Conservation (phyloP, 2,113 vertebrate genomes). For the Gambusia holbrooki region DNA sequence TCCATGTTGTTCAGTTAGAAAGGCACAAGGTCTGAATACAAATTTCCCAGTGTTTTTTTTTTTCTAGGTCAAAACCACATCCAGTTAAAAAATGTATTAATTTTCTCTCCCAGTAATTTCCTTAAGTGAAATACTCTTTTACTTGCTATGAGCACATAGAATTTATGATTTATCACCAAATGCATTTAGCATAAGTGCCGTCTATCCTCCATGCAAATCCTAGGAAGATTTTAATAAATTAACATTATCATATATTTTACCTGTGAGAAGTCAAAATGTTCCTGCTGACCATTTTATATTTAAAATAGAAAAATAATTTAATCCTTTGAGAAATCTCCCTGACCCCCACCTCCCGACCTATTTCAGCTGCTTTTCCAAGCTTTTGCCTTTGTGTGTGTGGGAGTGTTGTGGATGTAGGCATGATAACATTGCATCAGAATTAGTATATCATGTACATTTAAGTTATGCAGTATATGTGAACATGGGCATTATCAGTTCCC, state of each 20-base stretch:
- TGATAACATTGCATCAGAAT: slow-evolving; percentile 16
- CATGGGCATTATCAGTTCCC: not conserved
- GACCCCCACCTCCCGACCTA: slow-evolving; percentile 31
- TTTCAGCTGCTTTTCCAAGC: slow-evolving; percentile 39
- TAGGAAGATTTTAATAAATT: not conserved
- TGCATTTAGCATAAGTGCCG: not conserved
- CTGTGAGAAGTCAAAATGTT: not conserved
- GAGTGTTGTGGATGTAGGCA: slow-evolving; percentile 37
- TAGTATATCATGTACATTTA: slow-evolving; percentile 10
- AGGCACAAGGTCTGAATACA: slow-evolving; percentile 24
- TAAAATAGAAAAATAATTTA: slow-evolving; percentile 10
- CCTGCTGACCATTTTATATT: not conserved
- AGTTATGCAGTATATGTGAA: slow-evolving; percentile 1
- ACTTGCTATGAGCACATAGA: not conserved
- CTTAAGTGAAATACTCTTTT: slow-evolving; percentile 1
- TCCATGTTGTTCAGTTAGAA: slow-evolving; percentile 7
- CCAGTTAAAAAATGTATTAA: slow-evolving; percentile 24
- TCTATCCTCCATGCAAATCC: not conserved
- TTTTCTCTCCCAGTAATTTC: slow-evolving; percentile 4
- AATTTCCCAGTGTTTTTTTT: slow-evolving; percentile 14
- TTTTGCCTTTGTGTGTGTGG: slow-evolving; percentile 49
- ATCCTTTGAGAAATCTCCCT: slow-evolving; percentile 40
- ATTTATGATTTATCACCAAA: not conserved
- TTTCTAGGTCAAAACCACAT: slow-evolving; percentile 18
- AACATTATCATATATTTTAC: not conserved